Evolutionary conservation across 2,888 invertebrate genomes (phyloP).

Genomic region (Patella depressa): DNA sequence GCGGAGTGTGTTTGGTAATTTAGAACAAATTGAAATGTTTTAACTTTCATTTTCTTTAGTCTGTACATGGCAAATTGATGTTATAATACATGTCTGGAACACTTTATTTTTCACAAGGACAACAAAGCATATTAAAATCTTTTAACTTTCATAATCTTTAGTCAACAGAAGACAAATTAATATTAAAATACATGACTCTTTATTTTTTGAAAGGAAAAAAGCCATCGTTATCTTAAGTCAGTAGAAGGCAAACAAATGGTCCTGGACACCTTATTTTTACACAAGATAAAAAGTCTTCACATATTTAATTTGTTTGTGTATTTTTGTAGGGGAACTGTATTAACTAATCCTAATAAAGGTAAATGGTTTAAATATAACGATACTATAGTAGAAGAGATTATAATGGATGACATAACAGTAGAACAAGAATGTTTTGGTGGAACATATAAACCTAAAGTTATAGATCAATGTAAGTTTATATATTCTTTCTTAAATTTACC

Average conservation of each 20-base stretch:
- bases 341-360: conserved; percentile 70
- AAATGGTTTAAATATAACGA: conserved; percentile 75
- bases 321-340: conserved; percentile 66
- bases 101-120: no score
- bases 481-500: conserved; percentile 7
- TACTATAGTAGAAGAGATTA: conserved; percentile 73
- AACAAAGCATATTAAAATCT: no score
- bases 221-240: background rate
- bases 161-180: no score
- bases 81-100: no score
- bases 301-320: background rate
- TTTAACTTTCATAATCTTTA: no score
- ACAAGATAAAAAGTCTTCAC: background rate
- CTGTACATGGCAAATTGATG: no score
- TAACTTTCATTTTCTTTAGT: no score
- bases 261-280: background rate
- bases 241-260: background rate
- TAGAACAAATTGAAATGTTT: no score
- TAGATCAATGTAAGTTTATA: conserved; percentile 55
- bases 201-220: no score
- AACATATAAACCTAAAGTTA: conserved; percentile 72
- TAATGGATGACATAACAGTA: conserved; percentile 71
- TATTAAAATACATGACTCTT: no score
- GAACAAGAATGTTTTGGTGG: conserved; percentile 75
- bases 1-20: no score